Evolutionary conservation across 2,888 invertebrate genomes (phyloP), one percentile per base, ranked within the genome.

Genomic region (Sussaba pulchella): DNA sequence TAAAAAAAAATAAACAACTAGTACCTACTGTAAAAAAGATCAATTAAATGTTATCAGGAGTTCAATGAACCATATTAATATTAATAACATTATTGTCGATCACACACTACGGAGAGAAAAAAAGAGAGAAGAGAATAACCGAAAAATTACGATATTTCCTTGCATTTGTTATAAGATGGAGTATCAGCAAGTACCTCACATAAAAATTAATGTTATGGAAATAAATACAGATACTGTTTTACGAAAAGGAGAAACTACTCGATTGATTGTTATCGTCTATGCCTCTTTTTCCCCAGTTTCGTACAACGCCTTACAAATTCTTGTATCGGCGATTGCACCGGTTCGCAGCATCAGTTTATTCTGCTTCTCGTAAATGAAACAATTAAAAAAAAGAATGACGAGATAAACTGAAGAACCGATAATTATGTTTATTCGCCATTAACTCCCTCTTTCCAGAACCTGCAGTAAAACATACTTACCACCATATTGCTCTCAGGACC

Each of bases 131-230:
- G 59, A 71, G 77, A 78, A 75, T 78, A 31, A 69, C 57, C 75
- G 75, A 52, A 69, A 66, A 47, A 72, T 64, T 47, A 79, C 59
- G 61, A 81, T 78, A 80, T 82, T 78, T 81, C 80, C 79, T 83
- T 82, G 84, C 83, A 80, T 80, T 84, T 80, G 83, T 84, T 84
- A 79, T 83, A 84, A 77, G 67, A 80, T 73, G 73, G 81, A 81
- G 69, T 77, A 81, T 75, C 78, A 79, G 78, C 61, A 57, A 74
- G 74, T 79, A 82, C 81, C 78, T 83, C 82, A 76, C 72, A 79
- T 80, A 74, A 73, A 83, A 82, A 83, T 84, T 77, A 82, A 84
- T 83, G 83, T 84, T 84, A 83, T 81, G 72, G 57, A 76, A 82
- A 83, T 83, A 78, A 81, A 81, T 79, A 82, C 50, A 64, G 41